Percentiles rank a stretch among this genome's conserved stretches.
These are phyloP conservation scores for Pseudolaguvia tuberculata DNA, from an alignment of 2,113 vertebrate species.

Conservation along the genomic window DNA sequence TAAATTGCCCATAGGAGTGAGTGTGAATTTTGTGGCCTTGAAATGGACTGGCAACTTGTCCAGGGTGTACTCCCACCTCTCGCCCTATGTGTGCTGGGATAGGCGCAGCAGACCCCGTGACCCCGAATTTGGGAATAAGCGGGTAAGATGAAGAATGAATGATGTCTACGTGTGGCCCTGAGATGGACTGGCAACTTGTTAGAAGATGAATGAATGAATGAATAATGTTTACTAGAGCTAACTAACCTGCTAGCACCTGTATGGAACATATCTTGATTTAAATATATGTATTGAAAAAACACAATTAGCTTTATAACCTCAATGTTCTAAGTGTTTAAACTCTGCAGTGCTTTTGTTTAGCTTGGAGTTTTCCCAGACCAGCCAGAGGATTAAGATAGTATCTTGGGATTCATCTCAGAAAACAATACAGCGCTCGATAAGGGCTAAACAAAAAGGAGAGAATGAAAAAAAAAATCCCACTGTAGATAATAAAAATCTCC, in stretches of 20 bases:
- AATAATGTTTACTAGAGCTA: no score
- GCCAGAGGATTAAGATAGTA: neutral
- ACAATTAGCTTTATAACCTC: neutral
- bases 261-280: neutral
- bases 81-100: no score
- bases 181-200: no score
- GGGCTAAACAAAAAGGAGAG: neutral
- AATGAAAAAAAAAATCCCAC: neutral
- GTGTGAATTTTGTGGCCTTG: no score
- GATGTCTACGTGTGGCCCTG: no score
- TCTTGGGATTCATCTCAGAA: neutral
- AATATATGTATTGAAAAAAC: neutral
- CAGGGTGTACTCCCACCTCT: no score
- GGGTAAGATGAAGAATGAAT: no score
- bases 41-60: no score
- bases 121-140: no score
- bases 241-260: neutral
- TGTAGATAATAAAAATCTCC: neutral
- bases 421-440: neutral
- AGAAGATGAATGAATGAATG: no score
- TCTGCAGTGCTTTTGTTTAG: neutral
- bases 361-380: neutral
- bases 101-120: no score
- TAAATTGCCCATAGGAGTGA: no score
- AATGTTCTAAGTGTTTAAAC: neutral